Conservation (phyloP, 1,140 invertebrate genomes). For the Venturia canescens region DNA sequence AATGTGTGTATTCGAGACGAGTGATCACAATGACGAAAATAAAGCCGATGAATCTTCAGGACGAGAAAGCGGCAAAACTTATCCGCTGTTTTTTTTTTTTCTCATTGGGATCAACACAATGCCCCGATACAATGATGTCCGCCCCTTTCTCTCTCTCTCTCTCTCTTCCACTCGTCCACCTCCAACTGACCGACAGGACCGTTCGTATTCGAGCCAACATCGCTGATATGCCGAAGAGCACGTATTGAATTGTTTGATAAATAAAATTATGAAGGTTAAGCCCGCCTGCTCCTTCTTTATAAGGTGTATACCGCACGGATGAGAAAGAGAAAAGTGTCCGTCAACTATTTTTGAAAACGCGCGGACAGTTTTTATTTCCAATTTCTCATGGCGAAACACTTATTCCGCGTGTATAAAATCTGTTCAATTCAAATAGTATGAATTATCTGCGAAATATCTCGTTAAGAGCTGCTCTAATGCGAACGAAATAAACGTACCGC, state of each 20-base stretch:
- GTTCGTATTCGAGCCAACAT: conserved; percentile 35
- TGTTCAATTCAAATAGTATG: not conserved
- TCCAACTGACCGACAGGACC: not conserved
- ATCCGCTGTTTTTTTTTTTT: conserved; percentile 57
- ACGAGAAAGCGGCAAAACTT: conserved; percentile 59
- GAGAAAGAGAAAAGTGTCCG: not conserved
- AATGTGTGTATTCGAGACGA: conserved; percentile 7
- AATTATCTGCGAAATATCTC: conserved; percentile 2
- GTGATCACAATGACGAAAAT: conserved; percentile 62
- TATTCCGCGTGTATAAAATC: not conserved
- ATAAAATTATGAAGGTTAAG: not conserved
- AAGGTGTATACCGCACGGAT: not conserved
- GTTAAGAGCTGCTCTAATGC: not conserved
- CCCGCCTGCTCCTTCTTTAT: not conserved
- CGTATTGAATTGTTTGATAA: not conserved
- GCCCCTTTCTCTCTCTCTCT: conserved; percentile 30
- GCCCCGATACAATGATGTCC: conserved; percentile 62
- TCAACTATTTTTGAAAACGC: conserved; percentile 1
- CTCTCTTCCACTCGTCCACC: not conserved
- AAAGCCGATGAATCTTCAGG: conserved; percentile 59
- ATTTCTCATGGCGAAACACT: conserved; percentile 5
- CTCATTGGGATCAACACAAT: conserved; percentile 59
- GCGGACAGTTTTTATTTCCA: conserved; percentile 14
- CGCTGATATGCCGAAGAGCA: not conserved
- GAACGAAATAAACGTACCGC: conserved; percentile 45